Evolutionary conservation across 2,888 invertebrate genomes (phyloP).

Genomic region (Apodemia mormo): DNA sequence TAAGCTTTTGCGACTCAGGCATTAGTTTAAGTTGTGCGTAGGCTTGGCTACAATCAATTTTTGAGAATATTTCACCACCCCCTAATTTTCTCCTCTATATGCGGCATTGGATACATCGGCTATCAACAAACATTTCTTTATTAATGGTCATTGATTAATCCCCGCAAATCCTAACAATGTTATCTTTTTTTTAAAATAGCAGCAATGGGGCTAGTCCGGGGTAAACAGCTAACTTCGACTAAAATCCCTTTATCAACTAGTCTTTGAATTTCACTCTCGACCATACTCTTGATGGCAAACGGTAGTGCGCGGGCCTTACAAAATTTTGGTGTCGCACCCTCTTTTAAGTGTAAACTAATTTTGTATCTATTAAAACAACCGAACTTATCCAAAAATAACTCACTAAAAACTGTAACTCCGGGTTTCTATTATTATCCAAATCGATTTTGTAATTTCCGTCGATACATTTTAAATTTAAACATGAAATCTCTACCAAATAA

Average conservation of each 20-base stretch:
- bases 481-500: slow-evolving; percentile 35
- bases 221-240: no score
- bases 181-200: slow-evolving; percentile 30
- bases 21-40: no score
- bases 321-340: slow-evolving; percentile 32
- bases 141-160: slow-evolving; percentile 31
- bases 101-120: slow-evolving; percentile 30
- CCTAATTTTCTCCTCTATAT: slow-evolving; percentile 33
- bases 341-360: slow-evolving; percentile 30
- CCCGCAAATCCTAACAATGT: slow-evolving; percentile 28
- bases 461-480: slow-evolving; percentile 28
- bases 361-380: slow-evolving; percentile 22
- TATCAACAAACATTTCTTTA: slow-evolving; percentile 33
- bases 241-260: no score
- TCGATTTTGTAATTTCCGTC: not conserved
- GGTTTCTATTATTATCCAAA: not conserved
- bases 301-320: slow-evolving; percentile 29
- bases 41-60: no score
- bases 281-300: slow-evolving; percentile 20
- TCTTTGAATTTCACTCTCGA: no score
- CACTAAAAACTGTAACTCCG: no score
- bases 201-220: slow-evolving; percentile 24
- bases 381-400: no score
- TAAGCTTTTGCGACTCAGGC: no score
- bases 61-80: slow-evolving; percentile 24